phyloP scores from a whole-genome alignment of 1,140 invertebrate species.

The Dendrolimus punctatus region DNA sequence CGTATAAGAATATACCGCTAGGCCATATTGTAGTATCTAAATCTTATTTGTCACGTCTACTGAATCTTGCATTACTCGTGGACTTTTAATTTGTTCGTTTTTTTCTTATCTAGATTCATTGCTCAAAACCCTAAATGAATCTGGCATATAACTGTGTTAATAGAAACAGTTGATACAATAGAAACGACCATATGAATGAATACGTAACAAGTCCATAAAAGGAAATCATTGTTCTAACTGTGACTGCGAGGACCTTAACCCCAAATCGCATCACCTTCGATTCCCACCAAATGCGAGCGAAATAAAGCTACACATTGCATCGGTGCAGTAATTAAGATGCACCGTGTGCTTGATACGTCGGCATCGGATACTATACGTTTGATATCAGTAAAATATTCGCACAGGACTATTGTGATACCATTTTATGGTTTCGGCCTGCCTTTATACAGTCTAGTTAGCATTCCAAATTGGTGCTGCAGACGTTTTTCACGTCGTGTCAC shows the following conservation, averaged over 20 bases:
- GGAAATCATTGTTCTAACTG: conserved; percentile 9
- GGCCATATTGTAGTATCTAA: too few species aligned
- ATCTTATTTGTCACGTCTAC: too few species aligned
- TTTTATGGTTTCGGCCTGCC: conserved; percentile 60
- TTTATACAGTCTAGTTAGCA: conserved; percentile 63
- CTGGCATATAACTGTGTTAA: too few species aligned
- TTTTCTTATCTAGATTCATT: too few species aligned
- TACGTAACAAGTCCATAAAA: conserved; percentile 3
- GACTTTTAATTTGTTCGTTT: too few species aligned
- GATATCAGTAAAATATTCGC: conserved; percentile 56
- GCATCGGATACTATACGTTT: conserved; percentile 42
- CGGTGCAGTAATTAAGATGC: conserved; percentile 59
- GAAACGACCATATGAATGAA: conserved; percentile 4
- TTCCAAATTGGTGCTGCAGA: conserved; percentile 59
- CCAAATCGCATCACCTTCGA: conserved; percentile 26
- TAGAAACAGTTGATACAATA: conserved; percentile 2
- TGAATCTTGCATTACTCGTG: too few species aligned
- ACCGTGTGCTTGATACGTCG: conserved; percentile 38
- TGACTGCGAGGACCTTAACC: conserved; percentile 25
- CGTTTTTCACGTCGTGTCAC: conserved; percentile 63
- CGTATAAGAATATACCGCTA: too few species aligned
- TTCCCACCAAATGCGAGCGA: conserved; percentile 41
- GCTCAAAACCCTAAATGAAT: too few species aligned
- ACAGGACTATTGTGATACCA: conserved; percentile 62
- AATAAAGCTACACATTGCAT: conserved; percentile 38